Evolutionary conservation across 2,113 vertebrate genomes (phyloP).

Genomic region (Limanda limanda): DNA sequence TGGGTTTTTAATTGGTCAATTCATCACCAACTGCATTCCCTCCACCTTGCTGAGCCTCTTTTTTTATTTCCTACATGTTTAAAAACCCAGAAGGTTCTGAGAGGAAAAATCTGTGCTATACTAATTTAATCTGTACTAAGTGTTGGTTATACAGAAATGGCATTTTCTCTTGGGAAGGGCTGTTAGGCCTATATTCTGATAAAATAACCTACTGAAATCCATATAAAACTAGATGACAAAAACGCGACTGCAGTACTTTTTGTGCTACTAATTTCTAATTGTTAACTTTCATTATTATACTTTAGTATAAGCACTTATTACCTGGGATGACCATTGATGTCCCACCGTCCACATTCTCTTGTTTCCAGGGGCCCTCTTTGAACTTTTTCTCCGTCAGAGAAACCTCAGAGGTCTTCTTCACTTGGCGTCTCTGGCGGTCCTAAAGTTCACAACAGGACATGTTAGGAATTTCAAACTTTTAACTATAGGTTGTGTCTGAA

Average conservation of each 20-base stretch:
- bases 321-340: constrained; percentile 99
- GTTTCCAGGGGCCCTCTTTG: constrained; percentile 98
- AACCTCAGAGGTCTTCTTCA: constrained; percentile 98
- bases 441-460: constrained; percentile 54
- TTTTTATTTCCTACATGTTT: no score
- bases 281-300: no score
- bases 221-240: background rate
- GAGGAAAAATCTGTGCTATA: no score
- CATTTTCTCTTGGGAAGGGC: no score
- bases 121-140: no score
- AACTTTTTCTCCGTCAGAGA: constrained; percentile 98
- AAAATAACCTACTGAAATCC: background rate
- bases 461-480: no score
- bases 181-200: no score
- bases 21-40: no score
- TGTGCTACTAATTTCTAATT: background rate
- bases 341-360: constrained; percentile 98
- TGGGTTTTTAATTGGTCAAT: no score
- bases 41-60: no score
- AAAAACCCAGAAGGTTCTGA: background rate
- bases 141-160: no score
- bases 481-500: no score
- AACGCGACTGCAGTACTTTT: background rate
- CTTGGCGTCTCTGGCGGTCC: constrained; percentile 98
- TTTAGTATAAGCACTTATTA: constrained; percentile 51